Base-by-base conservation (phyloP, 53 echinoderm and acorn worm genomes). In the Stichopus horrens region DNA sequence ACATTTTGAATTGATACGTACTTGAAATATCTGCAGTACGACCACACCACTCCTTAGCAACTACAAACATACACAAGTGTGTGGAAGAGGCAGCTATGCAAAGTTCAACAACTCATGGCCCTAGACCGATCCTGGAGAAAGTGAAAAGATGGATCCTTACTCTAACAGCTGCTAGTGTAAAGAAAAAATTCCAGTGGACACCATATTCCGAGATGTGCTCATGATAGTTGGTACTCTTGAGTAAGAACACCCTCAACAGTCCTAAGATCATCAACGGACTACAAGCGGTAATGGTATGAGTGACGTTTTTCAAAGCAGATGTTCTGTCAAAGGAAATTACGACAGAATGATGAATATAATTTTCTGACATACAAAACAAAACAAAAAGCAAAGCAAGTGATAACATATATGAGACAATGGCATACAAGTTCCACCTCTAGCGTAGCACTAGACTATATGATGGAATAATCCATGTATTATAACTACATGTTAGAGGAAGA, bases 111-210 rank as follows among this genome's bases (percentile, higher is more conserved):
- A n/a, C 11, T 4, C 68, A 67, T 11, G n/a, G 3, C 13, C 13
- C 13, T 67, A 0, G 68, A 67, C 11, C 68, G n/a, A n/a, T 67
- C n/a, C 11, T 67, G 68, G 13, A 11, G n/a, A 67, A 14, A n/a
- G n/a, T 67, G 13, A 67, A 14, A 14, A 1, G 68, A 67, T 67
- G 68, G 68, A 67, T 14, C 3, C 95, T 97, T 86, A 97, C 97
- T 74, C 91, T 93, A 6, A 95, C 95, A 66, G 90, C 91, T 20
- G 95, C 94, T 18, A 97, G 82, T 4, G 97, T 95, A 86, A 97
- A 94, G 90, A 97, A 97, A 89, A 97, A 97, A 77, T 97, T 97
- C 97, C 97, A 97, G 83, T 97, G 93, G 0, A 95, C 93, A 5
- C 97, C 97, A 84, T 97, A 97, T 78, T 97, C 97, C 0, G 95